Conservation (phyloP, 2,888 invertebrate genomes). For the Clitarchus hookeri region DNA sequence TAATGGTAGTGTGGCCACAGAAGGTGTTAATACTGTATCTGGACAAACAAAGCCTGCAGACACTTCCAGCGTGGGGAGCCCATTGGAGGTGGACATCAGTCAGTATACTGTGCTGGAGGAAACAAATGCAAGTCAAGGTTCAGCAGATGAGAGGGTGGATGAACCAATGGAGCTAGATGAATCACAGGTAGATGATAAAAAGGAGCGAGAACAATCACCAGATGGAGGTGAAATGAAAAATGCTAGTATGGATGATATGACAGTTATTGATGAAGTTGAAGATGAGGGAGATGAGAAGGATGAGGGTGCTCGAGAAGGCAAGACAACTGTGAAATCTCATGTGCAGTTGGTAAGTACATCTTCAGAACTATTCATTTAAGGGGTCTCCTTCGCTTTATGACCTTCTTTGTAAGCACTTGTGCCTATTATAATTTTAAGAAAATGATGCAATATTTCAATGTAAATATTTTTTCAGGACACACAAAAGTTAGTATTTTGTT, state of each 20-base stretch:
- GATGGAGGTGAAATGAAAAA: constrained; percentile 11
- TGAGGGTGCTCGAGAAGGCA: constrained; percentile 41
- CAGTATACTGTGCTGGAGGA: constrained; percentile 22
- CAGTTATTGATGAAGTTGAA: constrained; percentile 46
- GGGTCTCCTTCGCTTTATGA: no score
- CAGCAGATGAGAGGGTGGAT: background rate
- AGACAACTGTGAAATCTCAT: background rate
- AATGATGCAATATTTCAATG: no score
- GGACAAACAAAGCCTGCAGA: background rate
- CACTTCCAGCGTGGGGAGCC: background rate
- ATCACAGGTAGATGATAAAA: background rate
- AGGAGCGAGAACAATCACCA: background rate
- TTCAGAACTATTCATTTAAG: no score
- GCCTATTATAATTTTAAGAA: no score
- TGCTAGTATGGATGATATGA: constrained; percentile 46
- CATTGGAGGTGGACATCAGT: constrained; percentile 16
- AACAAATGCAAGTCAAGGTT: background rate
- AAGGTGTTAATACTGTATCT: no score
- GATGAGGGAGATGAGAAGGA: constrained; percentile 44
- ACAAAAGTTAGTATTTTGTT: no score
- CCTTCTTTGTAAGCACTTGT: no score
- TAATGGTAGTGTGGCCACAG: no score
- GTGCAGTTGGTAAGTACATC: background rate
- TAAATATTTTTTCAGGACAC: no score
- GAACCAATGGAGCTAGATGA: background rate